Conservation (phyloP, 2,797 vertebrate species). For the Phoebastria nigripes region DNA sequence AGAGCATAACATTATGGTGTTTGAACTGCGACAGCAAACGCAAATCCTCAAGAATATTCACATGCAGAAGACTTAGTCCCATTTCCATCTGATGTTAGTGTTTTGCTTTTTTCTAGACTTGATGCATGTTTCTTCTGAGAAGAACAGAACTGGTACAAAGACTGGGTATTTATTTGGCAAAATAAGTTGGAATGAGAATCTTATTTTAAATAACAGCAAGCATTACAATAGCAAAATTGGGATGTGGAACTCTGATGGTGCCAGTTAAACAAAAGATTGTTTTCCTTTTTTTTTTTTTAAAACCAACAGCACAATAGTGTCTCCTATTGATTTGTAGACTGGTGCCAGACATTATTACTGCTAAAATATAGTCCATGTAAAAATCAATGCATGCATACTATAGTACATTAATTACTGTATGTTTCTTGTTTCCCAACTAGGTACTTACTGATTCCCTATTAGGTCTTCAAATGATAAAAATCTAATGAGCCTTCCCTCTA, state of each 20-base stretch:
- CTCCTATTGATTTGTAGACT: slow-evolving; percentile 62
- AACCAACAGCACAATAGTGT: background rate
- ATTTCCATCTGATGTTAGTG: background rate
- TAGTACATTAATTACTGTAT: slow-evolving; percentile 32
- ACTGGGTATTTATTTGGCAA: background rate
- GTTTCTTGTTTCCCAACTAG: slow-evolving; percentile 24
- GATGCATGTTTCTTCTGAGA: background rate
- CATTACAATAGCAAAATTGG: background rate
- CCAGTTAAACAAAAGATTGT: background rate
- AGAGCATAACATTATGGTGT: background rate
- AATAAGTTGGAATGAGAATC: background rate
- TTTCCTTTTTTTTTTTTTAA: background rate
- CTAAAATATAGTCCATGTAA: slow-evolving; percentile 52
- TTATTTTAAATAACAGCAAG: background rate
- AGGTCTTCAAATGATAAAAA: background rate
- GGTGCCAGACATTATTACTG: slow-evolving; percentile 54
- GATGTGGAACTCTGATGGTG: background rate
- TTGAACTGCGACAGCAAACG: background rate
- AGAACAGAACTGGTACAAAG: background rate
- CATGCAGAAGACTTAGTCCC: background rate
- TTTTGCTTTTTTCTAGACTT: background rate
- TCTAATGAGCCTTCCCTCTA: background rate
- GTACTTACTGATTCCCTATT: slow-evolving; percentile 17
- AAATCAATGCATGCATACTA: slow-evolving; percentile 58
- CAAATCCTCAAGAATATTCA: background rate